phyloP scores from a whole-genome alignment of 2,113 vertebrate genomes.

The Petromus typicus region DNA sequence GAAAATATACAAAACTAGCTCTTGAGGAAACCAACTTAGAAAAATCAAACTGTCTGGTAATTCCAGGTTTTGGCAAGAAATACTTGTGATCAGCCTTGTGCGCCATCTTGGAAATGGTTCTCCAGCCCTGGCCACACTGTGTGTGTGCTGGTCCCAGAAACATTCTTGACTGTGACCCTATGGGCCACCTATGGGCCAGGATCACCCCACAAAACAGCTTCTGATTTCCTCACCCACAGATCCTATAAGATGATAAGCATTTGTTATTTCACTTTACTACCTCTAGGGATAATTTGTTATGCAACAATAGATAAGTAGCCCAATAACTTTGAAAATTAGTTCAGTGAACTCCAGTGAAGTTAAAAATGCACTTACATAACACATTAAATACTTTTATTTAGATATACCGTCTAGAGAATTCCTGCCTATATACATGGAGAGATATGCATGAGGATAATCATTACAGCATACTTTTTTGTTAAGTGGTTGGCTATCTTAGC shows the following conservation, averaged over 20 bases:
- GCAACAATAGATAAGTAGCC: background rate
- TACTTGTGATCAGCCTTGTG: background rate
- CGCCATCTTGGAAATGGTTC: background rate
- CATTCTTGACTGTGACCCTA: background rate
- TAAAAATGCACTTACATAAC: background rate
- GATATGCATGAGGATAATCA: background rate
- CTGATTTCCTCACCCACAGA: background rate
- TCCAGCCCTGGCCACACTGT: background rate
- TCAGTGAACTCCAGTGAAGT: background rate
- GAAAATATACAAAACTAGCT: background rate
- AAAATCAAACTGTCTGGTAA: background rate
- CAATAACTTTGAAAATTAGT: background rate
- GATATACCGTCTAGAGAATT: background rate
- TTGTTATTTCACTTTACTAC: background rate
- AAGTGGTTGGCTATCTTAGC: background rate
- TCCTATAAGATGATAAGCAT: background rate
- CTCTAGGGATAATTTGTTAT: background rate
- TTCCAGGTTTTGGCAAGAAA: background rate
- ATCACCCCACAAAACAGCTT: background rate
- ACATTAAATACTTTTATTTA: background rate
- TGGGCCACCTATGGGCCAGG: background rate
- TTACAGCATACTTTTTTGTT: background rate
- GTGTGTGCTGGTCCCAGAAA: no score
- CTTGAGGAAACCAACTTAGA: slow-evolving; percentile 26
- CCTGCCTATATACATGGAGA: background rate